Evolutionary conservation across 2,797 vertebrate species (phyloP).

Genomic region (Mico argentatus): DNA sequence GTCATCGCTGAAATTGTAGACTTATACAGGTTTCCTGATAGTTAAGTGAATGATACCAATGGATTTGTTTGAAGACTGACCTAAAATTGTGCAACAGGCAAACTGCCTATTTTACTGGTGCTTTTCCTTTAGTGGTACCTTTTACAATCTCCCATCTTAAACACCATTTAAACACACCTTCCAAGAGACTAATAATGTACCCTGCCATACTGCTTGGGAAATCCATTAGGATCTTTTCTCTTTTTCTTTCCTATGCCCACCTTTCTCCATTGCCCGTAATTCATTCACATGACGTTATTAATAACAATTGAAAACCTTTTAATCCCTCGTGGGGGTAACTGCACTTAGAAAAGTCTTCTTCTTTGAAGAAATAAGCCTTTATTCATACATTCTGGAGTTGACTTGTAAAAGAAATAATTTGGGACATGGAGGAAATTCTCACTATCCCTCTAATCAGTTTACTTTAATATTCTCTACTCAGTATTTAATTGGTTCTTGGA

Average conservation of each 20-base stretch:
- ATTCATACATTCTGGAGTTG: neutral
- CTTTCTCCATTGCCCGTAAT: neutral
- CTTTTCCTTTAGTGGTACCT: neutral
- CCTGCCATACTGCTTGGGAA: neutral
- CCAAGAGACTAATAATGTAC: neutral
- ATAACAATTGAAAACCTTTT: neutral
- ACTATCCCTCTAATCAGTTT: neutral
- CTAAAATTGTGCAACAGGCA: neutral
- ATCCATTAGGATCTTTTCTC: neutral
- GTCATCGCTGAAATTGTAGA: neutral
- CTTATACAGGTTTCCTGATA: neutral
- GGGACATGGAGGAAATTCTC: neutral
- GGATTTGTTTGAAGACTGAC: neutral
- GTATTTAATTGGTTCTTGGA: constrained; percentile 23
- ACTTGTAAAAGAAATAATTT: constrained; percentile 3
- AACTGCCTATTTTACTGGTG: neutral
- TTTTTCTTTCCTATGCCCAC: neutral
- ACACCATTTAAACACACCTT: neutral
- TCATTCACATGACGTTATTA: constrained; percentile 3
- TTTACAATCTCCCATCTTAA: neutral
- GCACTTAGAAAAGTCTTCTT: neutral
- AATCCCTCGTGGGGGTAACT: neutral
- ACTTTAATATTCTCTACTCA: neutral
- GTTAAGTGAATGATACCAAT: neutral
- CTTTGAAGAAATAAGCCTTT: neutral